Evolutionary conservation across 2,113 vertebrate species (phyloP).

Genomic region (Numida meleagris): DNA sequence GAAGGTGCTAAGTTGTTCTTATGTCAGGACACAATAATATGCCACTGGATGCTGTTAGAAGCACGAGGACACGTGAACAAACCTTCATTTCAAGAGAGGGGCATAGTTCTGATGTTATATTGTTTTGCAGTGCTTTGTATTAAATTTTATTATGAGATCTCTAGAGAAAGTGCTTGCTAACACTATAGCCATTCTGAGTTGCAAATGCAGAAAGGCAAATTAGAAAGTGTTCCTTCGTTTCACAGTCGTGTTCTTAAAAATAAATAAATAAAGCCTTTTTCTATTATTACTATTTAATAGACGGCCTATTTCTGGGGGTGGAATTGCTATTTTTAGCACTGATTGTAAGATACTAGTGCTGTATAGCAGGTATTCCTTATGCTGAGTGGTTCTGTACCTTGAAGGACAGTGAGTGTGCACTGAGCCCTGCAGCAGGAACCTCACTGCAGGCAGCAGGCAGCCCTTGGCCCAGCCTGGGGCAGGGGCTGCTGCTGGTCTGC

Average conservation of each 20-base stretch:
- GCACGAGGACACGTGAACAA: not conserved
- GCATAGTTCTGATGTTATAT: not conserved
- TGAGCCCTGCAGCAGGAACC: not conserved
- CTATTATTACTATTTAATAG: not conserved
- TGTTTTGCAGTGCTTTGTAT: not conserved
- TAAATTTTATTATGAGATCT: not conserved
- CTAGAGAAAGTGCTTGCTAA: not conserved
- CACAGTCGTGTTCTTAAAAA: not conserved
- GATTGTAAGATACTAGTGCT: not conserved
- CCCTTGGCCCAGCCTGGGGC: not conserved
- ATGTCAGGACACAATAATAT: not conserved
- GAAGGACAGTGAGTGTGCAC: rapidly evolving
- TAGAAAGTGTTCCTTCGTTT: not conserved
- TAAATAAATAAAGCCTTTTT: not conserved
- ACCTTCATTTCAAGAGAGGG: not conserved
- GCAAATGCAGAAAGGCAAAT: not conserved
- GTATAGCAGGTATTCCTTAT: not conserved
- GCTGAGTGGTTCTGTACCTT: not conserved
- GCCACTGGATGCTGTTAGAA: not conserved
- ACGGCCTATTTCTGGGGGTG: not conserved
- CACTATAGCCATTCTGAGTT: not conserved
- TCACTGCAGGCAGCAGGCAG: not conserved
- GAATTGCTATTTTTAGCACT: not conserved
- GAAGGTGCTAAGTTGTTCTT: conserved; percentile 45
- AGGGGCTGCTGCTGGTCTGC: not conserved